Evolutionary conservation across 2,797 vertebrate genomes (phyloP), one percentile per base, ranked within the genome.

Genomic region (Microctenopoma stevenorrisi): DNA sequence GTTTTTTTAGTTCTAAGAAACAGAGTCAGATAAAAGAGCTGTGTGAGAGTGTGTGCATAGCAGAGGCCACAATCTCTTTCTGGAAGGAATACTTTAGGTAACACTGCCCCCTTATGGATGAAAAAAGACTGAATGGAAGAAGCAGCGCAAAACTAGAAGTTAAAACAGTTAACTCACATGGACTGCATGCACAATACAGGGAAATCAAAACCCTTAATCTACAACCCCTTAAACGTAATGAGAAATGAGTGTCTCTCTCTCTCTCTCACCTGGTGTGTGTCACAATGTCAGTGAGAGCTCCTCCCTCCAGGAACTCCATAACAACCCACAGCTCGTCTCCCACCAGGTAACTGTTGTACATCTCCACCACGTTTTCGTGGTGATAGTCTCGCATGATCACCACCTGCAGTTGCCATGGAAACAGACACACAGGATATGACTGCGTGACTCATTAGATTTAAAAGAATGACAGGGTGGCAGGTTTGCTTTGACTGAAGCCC

Each of bases 341-440:
- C 48, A 98, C 97, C 92, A 99, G 88, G 94, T 98, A 98, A 85
- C 97, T 98, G 94, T 98, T 98, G 93, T 98, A 98, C 97, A 98
- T 98, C 89, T 98, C 96, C 88, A 99, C 97, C 88, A 99, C 97
- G 0, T 98, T 97, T 78, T 98, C 96, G 0, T 99, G 97, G 84
- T 98, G 97, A 88, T 99, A 97, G 89, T 99, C 97, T 33, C 97
- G 81, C 97, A 98, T 98, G 88, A 98, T 98, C 69, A 98, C 97
- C 89, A 98, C 97, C 97, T 99, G 86, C 30, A 52, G 76, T 60
- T 3, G 44, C 44, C 42, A 48, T 0, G 15, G 64, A 74, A 47
- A 76, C 37, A 53, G 1, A 38, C 5, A 22, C 7, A 58, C 0
- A 64, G 35, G 18, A 15, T 35, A 12, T 38, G 15, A 42, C 51